Evolutionary conservation across 2,797 vertebrate species (phyloP).

Genomic region (Tapera naevia): DNA sequence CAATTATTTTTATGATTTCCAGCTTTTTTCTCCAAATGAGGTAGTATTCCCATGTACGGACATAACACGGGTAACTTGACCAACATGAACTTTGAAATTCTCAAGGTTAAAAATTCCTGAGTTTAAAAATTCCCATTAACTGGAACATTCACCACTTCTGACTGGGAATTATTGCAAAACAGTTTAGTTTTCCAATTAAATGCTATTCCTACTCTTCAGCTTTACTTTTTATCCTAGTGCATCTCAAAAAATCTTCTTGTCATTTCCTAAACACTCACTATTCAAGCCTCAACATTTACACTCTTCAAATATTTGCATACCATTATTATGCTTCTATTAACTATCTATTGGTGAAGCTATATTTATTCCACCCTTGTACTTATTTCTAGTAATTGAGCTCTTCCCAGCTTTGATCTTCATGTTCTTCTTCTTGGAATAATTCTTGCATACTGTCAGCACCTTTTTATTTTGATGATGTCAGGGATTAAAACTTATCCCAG

Average conservation of each 20-base stretch:
- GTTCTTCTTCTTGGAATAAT: slow-evolving; percentile 6
- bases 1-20: background rate
- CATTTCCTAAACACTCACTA: background rate
- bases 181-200: background rate
- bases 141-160: background rate
- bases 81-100: background rate
- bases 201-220: background rate
- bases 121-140: background rate
- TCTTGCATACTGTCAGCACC: background rate
- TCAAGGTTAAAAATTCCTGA: background rate
- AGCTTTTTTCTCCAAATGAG: background rate
- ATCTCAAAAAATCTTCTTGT: background rate
- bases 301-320: slow-evolving; percentile 51
- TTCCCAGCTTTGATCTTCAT: slow-evolving; percentile 29
- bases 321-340: background rate
- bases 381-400: background rate
- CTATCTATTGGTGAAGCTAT: slow-evolving; percentile 15
- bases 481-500: background rate
- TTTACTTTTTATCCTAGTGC: background rate
- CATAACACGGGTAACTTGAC: background rate
- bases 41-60: background rate
- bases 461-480: slow-evolving; percentile 12
- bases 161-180: background rate
- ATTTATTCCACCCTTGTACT: slow-evolving; percentile 15
- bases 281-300: slow-evolving; percentile 55